Evolutionary conservation across 2,113 vertebrate species (phyloP).

Genomic region (Pogona vitticeps): DNA sequence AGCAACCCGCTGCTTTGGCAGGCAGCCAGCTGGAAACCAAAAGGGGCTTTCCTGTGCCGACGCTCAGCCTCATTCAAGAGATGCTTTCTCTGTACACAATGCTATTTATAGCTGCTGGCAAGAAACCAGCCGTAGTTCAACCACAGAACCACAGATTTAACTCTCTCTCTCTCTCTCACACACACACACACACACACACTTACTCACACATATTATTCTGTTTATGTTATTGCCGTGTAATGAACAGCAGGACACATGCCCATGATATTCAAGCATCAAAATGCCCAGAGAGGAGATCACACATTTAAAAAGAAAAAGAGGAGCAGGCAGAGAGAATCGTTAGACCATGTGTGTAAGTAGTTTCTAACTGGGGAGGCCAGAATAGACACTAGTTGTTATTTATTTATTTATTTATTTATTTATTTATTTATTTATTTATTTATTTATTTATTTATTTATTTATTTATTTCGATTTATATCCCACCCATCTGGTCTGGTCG

Average conservation of each 20-base stretch:
- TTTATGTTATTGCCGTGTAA: slow-evolving; percentile 12
- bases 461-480: no score
- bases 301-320: neutral
- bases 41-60: slow-evolving; percentile 76
- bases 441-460: no score
- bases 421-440: no score
- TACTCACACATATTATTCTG: slow-evolving; percentile 2
- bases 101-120: slow-evolving; percentile 83
- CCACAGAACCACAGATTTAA: slow-evolving; percentile 61
- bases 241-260: neutral
- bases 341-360: neutral
- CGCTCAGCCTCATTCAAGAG: slow-evolving; percentile 75
- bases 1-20: slow-evolving; percentile 71
- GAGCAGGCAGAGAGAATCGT: no score
- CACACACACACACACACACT: neutral
- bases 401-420: no score
- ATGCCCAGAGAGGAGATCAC: neutral
- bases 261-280: fast-evolving
- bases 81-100: slow-evolving; percentile 73
- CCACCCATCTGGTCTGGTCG: no score
- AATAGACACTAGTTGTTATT: neutral
- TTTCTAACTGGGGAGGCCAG: neutral
- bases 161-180: neutral
- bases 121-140: slow-evolving; percentile 76
- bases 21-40: slow-evolving; percentile 79